Evolutionary conservation across 2,888 invertebrate species (phyloP).

Genomic region (Tethea ocularis): DNA sequence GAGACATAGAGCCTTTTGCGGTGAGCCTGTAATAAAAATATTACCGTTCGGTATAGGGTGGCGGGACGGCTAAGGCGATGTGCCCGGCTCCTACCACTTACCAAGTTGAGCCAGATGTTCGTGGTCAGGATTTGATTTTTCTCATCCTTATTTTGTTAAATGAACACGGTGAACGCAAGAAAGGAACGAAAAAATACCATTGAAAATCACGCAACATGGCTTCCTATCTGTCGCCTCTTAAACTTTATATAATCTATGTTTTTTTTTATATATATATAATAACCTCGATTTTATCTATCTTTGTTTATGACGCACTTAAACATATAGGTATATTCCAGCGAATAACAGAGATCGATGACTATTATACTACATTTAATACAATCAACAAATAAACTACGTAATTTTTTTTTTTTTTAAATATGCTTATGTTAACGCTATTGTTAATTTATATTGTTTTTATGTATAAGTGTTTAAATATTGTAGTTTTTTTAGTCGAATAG

Average conservation of each 20-base stretch:
- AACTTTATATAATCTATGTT: constrained; percentile 10
- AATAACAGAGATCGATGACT: constrained; percentile 22
- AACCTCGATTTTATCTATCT: neutral
- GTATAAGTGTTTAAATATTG: too few relatives aligned
- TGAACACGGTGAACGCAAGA: constrained; percentile 85
- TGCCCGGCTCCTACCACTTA: constrained; percentile 88
- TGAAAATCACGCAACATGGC: constrained; percentile 54
- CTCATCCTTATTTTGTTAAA: constrained; percentile 93
- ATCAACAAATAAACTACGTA: too few relatives aligned
- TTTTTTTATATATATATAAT: neutral
- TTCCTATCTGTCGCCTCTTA: constrained; percentile 29
- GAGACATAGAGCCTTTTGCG: constrained; percentile 4
- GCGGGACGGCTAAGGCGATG: constrained; percentile 71
- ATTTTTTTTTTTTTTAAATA: too few relatives aligned
- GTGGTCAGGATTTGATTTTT: constrained; percentile 99
- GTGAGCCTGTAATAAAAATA: constrained; percentile 8
- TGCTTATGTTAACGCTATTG: too few relatives aligned
- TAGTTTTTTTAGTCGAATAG: too few relatives aligned
- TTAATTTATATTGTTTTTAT: too few relatives aligned
- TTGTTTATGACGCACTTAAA: neutral
- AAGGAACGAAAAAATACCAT: constrained; percentile 78
- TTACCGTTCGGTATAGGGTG: constrained; percentile 45
- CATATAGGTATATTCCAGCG: constrained; percentile 35
- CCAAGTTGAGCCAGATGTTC: constrained; percentile 99
- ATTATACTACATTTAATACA: too few relatives aligned